Percentiles rank a stretch among this genome's conserved stretches.
Evolutionary conservation across 2,888 invertebrate species (phyloP).

Genomic region (Ecliptopera silaceata): DNA sequence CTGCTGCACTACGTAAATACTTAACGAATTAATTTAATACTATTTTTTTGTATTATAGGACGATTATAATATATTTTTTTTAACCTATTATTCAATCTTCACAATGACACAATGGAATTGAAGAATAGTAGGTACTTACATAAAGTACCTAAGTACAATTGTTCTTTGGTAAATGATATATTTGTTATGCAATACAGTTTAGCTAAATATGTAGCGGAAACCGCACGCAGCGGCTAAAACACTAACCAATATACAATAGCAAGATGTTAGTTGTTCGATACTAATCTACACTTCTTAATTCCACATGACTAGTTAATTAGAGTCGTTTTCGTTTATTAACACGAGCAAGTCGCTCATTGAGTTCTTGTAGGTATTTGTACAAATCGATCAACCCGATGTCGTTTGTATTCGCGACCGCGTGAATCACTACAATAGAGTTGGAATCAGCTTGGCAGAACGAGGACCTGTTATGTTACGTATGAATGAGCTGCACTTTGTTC

Average conservation of each 20-base stretch:
- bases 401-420: background rate
- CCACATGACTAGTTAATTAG: slow-evolving; percentile 1
- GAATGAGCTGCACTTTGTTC: background rate
- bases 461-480: background rate
- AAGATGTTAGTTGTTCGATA: background rate
- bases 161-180: too few relatives aligned
- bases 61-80: too few relatives aligned
- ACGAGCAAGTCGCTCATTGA: background rate
- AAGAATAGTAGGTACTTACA: too few relatives aligned
- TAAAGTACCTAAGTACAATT: too few relatives aligned
- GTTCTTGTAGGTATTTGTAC: background rate
- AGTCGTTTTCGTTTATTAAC: slow-evolving; percentile 1
- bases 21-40: too few relatives aligned
- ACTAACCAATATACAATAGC: background rate
- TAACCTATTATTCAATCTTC: too few relatives aligned
- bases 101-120: too few relatives aligned
- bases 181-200: too few relatives aligned
- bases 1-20: too few relatives aligned
- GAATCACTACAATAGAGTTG: background rate
- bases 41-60: too few relatives aligned
- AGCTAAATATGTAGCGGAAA: too few relatives aligned
- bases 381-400: slow-evolving; percentile 7
- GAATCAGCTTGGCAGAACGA: background rate
- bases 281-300: background rate
- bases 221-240: background rate